Evolutionary conservation across 2,888 invertebrate genomes (phyloP).

Genomic region (Camponotus fellah): DNA sequence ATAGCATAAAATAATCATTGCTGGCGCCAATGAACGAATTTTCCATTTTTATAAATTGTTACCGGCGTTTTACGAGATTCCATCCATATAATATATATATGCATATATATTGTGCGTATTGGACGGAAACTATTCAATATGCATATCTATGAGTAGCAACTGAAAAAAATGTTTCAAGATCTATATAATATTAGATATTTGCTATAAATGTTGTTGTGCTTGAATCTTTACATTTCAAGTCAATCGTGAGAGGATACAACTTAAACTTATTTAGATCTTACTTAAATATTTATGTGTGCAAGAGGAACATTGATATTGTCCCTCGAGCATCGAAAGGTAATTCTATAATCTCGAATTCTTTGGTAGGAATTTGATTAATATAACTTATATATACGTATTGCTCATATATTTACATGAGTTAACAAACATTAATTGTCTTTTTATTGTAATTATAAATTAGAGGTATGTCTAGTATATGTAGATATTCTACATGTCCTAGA

Average conservation of each 20-base stretch:
- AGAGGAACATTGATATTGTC: background rate
- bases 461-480: conserved; percentile 18
- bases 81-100: conserved; percentile 36
- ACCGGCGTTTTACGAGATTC: conserved; percentile 31
- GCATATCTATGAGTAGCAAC: conserved; percentile 41
- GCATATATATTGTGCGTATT: conserved; percentile 22
- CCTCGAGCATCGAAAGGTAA: background rate
- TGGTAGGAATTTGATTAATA: conserved; percentile 5
- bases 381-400: conserved; percentile 25
- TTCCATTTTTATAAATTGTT: conserved; percentile 56
- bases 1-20: conserved; percentile 41
- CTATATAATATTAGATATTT: conserved; percentile 33
- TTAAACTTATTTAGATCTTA: conserved; percentile 35
- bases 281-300: conserved; percentile 3
- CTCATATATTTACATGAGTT: conserved; percentile 34
- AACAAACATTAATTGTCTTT: conserved; percentile 26
- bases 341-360: conserved; percentile 8
- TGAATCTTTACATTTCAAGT: conserved; percentile 30
- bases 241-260: background rate
- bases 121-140: conserved; percentile 33
- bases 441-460: conserved; percentile 15
- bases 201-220: conserved; percentile 38
- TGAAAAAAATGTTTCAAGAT: conserved; percentile 34
- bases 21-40: conserved; percentile 35
- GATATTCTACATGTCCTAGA: conserved; percentile 8